A percentile compares a stretch with the other conserved stretches of the same genome.
Conservation (phyloP, 2,888 invertebrate species). For the Entomobrya proxima region DNA sequence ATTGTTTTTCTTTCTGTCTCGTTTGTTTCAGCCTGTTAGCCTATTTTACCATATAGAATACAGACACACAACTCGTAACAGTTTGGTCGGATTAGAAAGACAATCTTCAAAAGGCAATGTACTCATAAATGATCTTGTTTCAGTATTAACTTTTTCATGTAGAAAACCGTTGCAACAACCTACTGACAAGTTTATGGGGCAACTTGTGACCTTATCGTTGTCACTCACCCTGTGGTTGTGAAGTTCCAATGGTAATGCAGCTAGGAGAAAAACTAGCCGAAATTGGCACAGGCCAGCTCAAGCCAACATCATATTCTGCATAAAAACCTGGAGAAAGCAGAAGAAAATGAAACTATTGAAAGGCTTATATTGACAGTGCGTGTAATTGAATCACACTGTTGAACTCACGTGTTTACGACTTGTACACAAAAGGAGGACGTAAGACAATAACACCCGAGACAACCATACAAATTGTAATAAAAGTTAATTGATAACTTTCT, state of each 20-base stretch:
- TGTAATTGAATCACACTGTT: too few relatives aligned
- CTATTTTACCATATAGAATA: neutral
- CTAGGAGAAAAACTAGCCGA: neutral
- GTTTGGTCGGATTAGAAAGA: neutral
- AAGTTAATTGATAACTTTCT: too few relatives aligned
- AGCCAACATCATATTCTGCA: too few relatives aligned
- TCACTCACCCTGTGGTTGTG: neutral
- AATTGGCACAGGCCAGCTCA: too few relatives aligned
- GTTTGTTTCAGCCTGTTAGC: neutral
- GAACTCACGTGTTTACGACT: too few relatives aligned
- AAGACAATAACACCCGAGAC: too few relatives aligned
- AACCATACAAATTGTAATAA: too few relatives aligned
- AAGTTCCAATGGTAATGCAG: neutral
- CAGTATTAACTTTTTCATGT: slow-evolving; percentile 1
- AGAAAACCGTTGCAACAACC: neutral
- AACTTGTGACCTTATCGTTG: slow-evolving; percentile 46
- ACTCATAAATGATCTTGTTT: slow-evolving; percentile 36
- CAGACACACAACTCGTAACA: neutral
- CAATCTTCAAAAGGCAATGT: slow-evolving; percentile 33
- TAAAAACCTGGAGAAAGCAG: too few relatives aligned
- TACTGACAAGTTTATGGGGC: slow-evolving; percentile 38
- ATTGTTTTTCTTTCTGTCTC: slow-evolving; percentile 15
- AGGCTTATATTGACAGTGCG: too few relatives aligned
- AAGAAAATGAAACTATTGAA: too few relatives aligned
- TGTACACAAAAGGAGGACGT: too few relatives aligned